Conservation (phyloP, 1,140 invertebrate genomes). For the Bombus huntii region DNA sequence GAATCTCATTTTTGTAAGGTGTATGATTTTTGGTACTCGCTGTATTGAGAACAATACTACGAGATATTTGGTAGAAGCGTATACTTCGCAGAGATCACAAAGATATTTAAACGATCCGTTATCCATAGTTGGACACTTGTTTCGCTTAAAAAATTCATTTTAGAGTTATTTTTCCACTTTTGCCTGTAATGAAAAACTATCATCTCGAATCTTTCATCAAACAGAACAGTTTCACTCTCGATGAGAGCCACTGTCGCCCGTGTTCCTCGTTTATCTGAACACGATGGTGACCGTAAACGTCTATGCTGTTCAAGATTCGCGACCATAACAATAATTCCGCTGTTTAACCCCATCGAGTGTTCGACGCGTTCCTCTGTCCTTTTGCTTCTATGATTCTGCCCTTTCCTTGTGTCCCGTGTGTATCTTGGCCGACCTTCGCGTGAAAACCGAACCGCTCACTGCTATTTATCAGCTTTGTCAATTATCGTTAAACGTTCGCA, state of each 20-base stretch:
- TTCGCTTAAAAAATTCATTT: no score
- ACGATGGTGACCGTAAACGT: conserved; percentile 40
- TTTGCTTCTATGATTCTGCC: background rate
- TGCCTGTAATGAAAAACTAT: no score
- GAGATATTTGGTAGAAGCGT: no score
- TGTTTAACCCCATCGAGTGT: conserved; percentile 39
- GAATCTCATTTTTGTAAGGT: no score
- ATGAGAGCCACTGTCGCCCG: conserved; percentile 26
- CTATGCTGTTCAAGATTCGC: conserved; percentile 27
- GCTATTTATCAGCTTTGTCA: conserved; percentile 10
- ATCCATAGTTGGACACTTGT: no score
- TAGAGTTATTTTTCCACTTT: no score
- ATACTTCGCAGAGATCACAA: no score
- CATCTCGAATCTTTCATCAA: background rate
- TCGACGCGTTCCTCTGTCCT: background rate
- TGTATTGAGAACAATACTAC: no score
- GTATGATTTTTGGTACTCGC: no score
- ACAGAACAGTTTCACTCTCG: background rate
- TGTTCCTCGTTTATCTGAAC: conserved; percentile 41
- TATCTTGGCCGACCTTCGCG: background rate
- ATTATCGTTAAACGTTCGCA: background rate
- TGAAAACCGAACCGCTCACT: background rate
- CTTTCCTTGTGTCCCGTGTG: no score
- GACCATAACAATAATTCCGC: conserved; percentile 56
- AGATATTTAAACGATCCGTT: no score